phyloP scores from a whole-genome alignment of 2,113 vertebrate species.

The Urocynchramus pylzowi region DNA sequence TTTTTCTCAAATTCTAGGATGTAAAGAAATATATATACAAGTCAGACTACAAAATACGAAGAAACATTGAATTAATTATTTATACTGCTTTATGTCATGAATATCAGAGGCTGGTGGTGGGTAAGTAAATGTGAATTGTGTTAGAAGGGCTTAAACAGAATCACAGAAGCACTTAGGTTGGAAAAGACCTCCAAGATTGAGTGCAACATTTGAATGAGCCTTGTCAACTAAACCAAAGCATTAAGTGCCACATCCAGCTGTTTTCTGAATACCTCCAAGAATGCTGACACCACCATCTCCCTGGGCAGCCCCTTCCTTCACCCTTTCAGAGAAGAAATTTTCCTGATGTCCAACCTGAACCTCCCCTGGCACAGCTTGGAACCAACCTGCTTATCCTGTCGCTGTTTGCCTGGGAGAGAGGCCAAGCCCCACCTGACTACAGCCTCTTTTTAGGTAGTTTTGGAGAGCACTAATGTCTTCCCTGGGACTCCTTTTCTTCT shows the following conservation, averaged over 20 bases:
- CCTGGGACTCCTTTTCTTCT: background rate
- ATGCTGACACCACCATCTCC: background rate
- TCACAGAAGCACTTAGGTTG: background rate
- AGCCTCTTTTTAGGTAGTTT: background rate
- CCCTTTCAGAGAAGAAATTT: background rate
- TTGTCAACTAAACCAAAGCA: background rate
- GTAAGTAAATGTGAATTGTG: background rate
- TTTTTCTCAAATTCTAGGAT: background rate
- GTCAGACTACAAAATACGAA: background rate
- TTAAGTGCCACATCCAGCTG: background rate
- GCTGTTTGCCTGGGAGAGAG: background rate
- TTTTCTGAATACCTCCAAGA: background rate
- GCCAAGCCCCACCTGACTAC: no score
- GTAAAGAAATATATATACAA: background rate
- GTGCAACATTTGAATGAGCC: background rate
- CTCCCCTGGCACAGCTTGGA: background rate
- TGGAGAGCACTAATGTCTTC: background rate
- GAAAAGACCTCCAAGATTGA: background rate
- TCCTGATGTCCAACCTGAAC: background rate
- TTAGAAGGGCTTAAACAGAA: background rate
- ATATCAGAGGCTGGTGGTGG: background rate
- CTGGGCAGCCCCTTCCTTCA: background rate
- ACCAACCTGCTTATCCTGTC: accelerated
- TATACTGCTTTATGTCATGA: background rate
- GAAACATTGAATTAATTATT: background rate